These are phyloP conservation scores for Spisula solida DNA, from an alignment of 2,888 invertebrate genomes.

Conservation along the genomic window DNA sequence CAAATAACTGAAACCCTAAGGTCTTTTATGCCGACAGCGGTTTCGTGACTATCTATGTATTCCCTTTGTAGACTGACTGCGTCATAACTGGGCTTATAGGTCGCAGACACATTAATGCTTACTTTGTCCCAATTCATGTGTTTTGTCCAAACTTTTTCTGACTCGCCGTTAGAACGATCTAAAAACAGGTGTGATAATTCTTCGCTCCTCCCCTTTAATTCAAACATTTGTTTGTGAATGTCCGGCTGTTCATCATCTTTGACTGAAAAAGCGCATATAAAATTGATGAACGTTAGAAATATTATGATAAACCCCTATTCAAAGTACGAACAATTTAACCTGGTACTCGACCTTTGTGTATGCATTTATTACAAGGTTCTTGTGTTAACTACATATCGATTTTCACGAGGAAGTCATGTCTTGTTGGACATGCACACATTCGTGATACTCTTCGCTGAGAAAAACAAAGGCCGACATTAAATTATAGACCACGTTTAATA, in stretches of 20 bases:
- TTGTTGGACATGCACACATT: too few species aligned
- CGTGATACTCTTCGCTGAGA: too few species aligned
- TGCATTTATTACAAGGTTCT: too few species aligned
- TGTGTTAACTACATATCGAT: too few species aligned
- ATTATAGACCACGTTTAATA: too few species aligned
- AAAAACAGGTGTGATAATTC: neutral
- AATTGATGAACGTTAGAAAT: neutral
- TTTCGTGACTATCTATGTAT: neutral
- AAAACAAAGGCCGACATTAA: too few species aligned
- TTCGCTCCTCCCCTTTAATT: neutral
- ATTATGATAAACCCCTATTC: too few species aligned
- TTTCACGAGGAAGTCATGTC: too few species aligned
- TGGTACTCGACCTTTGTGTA: too few species aligned
- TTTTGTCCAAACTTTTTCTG: slow-evolving; percentile 4
- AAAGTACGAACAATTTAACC: too few species aligned
- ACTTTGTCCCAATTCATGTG: neutral
- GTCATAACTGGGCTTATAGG: neutral
- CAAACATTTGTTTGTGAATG: neutral
- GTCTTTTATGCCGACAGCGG: neutral
- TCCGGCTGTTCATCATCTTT: neutral
- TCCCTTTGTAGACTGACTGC: neutral
- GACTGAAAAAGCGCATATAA: neutral
- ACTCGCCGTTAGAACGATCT: neutral
- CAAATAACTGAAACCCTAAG: neutral
- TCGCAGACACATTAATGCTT: neutral